phyloP scores from a whole-genome alignment of 2,888 invertebrate genomes.

The Lapara coniferarum region DNA sequence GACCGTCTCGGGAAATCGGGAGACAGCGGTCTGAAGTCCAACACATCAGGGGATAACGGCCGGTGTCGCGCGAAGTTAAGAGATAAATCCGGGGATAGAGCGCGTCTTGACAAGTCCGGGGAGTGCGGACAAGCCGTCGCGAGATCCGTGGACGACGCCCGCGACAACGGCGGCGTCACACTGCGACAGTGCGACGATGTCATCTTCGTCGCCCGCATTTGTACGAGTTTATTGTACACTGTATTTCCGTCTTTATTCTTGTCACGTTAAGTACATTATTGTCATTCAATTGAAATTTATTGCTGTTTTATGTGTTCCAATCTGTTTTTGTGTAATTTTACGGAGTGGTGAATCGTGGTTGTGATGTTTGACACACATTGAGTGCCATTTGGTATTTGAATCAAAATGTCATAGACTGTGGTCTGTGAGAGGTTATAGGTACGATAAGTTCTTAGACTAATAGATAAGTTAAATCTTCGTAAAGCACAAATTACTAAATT shows the following conservation, averaged over 20 bases:
- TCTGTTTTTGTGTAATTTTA: background rate
- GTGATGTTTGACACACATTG: background rate
- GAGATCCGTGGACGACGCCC: conserved; percentile 74
- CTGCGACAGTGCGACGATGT: conserved; percentile 79
- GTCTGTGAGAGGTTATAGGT: no score
- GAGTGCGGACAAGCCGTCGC: conserved; percentile 68
- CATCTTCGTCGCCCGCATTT: conserved; percentile 80
- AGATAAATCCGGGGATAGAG: conserved; percentile 71
- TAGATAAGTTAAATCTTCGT: background rate
- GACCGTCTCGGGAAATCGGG: conserved; percentile 76
- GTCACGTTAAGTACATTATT: conserved; percentile 29
- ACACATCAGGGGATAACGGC: conserved; percentile 71
- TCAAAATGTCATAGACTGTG: background rate
- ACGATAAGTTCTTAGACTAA: no score
- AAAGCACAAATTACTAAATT: background rate
- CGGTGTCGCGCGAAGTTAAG: conserved; percentile 63
- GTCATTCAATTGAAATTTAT: conserved; percentile 8
- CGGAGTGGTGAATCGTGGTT: background rate
- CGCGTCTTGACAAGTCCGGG: conserved; percentile 68
- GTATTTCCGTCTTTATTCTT: conserved; percentile 4
- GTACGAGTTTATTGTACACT: conserved; percentile 40
- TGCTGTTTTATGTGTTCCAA: conserved; percentile 7
- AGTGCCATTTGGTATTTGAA: background rate
- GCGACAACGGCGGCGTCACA: conserved; percentile 78
- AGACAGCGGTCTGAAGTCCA: conserved; percentile 67